A percentile compares a stretch with the other conserved stretches of the same genome.
phyloP scores from a whole-genome alignment of 2,888 invertebrate species.

The Caenorhabditis angaria region DNA sequence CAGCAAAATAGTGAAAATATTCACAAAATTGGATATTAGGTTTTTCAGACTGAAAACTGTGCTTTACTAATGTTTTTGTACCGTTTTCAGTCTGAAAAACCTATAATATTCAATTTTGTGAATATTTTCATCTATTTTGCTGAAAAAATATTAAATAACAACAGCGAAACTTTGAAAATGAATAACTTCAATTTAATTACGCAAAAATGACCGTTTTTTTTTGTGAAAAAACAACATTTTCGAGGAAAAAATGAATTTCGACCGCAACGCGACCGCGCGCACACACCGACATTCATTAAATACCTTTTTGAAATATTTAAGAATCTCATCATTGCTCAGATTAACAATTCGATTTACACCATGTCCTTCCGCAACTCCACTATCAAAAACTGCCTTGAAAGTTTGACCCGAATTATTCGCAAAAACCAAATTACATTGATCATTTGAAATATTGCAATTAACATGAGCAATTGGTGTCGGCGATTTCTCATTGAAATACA shows the following conservation, averaged over 20 bases:
- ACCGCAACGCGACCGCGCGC: too few species aligned
- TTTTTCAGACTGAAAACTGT: too few species aligned
- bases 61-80: too few species aligned
- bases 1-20: too few species aligned
- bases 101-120: too few species aligned
- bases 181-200: too few species aligned
- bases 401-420: conserved; percentile 20
- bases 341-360: conserved; percentile 33
- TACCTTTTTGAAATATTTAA: conserved; percentile 24
- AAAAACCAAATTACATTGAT: conserved; percentile 20
- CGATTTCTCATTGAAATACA: conserved; percentile 19
- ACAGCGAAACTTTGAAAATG: too few species aligned
- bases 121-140: too few species aligned
- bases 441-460: conserved; percentile 14
- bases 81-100: too few species aligned
- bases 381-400: conserved; percentile 12
- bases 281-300: not conserved
- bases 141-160: too few species aligned
- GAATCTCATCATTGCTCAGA: conserved; percentile 14
- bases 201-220: too few species aligned
- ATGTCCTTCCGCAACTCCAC: conserved; percentile 21
- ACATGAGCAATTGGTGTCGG: conserved; percentile 23
- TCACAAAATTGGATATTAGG: too few species aligned
- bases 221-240: not conserved
- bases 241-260: not conserved